phyloP scores from a whole-genome alignment of 2,888 invertebrate species.

The Drosophila anomelani region DNA sequence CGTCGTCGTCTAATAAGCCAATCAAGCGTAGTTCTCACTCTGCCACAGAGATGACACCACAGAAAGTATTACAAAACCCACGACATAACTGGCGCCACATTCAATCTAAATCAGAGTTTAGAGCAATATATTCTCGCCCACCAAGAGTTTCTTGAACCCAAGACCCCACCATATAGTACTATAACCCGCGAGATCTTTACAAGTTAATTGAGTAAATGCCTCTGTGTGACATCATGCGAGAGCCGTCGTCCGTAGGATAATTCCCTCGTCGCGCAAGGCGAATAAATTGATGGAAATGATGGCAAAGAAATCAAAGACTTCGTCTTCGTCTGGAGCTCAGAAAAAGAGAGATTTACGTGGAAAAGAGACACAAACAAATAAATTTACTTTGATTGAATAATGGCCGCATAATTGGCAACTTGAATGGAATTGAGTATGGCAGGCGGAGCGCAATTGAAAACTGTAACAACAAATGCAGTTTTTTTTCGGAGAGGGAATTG shows the following conservation, averaged over 20 bases:
- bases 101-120: constrained; percentile 49
- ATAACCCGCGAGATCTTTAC: constrained; percentile 10
- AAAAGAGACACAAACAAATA: constrained; percentile 85
- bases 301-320: constrained; percentile 26
- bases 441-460: constrained; percentile 83
- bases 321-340: constrained; percentile 15
- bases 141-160: constrained; percentile 69
- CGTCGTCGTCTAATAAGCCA: constrained; percentile 29
- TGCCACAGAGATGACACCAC: not conserved
- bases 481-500: constrained; percentile 10
- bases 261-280: constrained; percentile 71
- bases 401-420: constrained; percentile 85
- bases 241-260: constrained; percentile 52
- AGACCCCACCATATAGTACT: constrained; percentile 24
- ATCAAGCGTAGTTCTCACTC: constrained; percentile 14
- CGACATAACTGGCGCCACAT: constrained; percentile 50
- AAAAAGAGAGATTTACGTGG: constrained; percentile 64
- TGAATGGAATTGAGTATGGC: constrained; percentile 85
- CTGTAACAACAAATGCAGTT: constrained; percentile 53
- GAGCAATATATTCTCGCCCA: constrained; percentile 12
- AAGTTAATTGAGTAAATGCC: constrained; percentile 66
- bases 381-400: constrained; percentile 85
- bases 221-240: constrained; percentile 64
- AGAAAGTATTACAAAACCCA: constrained; percentile 23
- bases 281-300: constrained; percentile 70